Percentiles rank a stretch among this genome's conserved stretches.
Conservation (phyloP, 2,888 invertebrate genomes). For the Meteorus cinctellus region DNA sequence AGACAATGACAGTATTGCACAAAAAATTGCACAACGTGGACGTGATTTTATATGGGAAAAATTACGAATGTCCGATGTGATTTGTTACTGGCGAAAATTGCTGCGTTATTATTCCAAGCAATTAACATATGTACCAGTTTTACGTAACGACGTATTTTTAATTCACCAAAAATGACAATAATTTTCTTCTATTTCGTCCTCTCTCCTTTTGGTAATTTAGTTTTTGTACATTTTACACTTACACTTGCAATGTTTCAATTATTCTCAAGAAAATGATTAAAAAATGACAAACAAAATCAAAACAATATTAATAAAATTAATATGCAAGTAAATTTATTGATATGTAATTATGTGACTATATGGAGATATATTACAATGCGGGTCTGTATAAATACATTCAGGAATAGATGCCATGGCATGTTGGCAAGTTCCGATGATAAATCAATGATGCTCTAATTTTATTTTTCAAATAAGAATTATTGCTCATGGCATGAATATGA, state of each 20-base stretch:
- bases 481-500: slow-evolving; percentile 1
- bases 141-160: slow-evolving; percentile 77
- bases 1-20: slow-evolving; percentile 82
- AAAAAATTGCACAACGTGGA: slow-evolving; percentile 88
- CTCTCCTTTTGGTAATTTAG: slow-evolving; percentile 8
- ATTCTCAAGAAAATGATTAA: background rate
- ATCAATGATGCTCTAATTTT: slow-evolving; percentile 51
- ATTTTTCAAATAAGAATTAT: slow-evolving; percentile 14
- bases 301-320: slow-evolving; percentile 19
- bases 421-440: slow-evolving; percentile 61
- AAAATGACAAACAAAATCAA: background rate
- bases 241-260: background rate
- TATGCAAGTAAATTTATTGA: slow-evolving; percentile 41
- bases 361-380: slow-evolving; percentile 57
- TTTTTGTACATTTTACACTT: slow-evolving; percentile 11
- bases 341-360: slow-evolving; percentile 48
- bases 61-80: slow-evolving; percentile 86
- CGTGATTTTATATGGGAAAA: slow-evolving; percentile 88
- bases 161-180: slow-evolving; percentile 63
- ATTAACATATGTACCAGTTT: slow-evolving; percentile 79
- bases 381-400: slow-evolving; percentile 40
- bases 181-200: background rate
- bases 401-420: slow-evolving; percentile 46
- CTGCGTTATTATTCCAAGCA: slow-evolving; percentile 84
- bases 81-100: slow-evolving; percentile 90